Percentiles rank a stretch among this genome's conserved stretches.
Evolutionary conservation across 2,888 invertebrate species (phyloP).

Genomic region (Sesia apiformis): DNA sequence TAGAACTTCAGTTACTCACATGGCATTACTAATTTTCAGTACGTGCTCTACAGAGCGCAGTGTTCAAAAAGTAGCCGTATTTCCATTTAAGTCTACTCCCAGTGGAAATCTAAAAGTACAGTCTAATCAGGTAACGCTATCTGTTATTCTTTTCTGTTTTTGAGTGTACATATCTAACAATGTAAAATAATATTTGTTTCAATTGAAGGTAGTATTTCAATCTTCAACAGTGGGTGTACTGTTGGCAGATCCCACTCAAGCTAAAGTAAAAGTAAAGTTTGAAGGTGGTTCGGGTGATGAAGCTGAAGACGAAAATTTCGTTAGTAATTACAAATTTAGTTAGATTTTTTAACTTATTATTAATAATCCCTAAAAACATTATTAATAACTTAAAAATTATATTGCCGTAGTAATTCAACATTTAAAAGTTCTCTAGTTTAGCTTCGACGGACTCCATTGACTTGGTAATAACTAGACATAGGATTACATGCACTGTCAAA

Average conservation of each 20-base stretch:
- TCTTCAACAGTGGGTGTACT: slow-evolving; percentile 80
- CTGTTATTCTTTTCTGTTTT: background rate
- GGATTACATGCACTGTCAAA: no score
- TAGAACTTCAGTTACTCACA: no score
- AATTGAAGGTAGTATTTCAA: slow-evolving; percentile 78
- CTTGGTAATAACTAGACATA: no score
- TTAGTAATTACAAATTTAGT: slow-evolving; percentile 15
- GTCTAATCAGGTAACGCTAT: slow-evolving; percentile 74
- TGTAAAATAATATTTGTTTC: background rate
- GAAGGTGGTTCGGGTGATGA: slow-evolving; percentile 47
- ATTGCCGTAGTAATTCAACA: background rate
- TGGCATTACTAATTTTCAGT: slow-evolving; percentile 19
- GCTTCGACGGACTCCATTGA: no score
- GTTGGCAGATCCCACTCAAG: slow-evolving; percentile 78
- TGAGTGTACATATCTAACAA: background rate
- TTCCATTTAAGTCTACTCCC: slow-evolving; percentile 79
- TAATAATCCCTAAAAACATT: background rate
- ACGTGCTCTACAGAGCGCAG: slow-evolving; percentile 37
- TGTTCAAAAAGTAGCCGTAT: slow-evolving; percentile 45
- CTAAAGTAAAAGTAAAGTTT: slow-evolving; percentile 76
- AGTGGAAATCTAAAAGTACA: slow-evolving; percentile 81
- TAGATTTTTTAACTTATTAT: background rate
- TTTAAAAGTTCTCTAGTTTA: background rate
- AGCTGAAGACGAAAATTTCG: slow-evolving; percentile 31
- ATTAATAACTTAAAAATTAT: background rate